Percentiles rank a stretch among this genome's conserved stretches.
phyloP scores from a whole-genome alignment of 2,113 vertebrate genomes.

The Corythoichthys haematopterus region DNA sequence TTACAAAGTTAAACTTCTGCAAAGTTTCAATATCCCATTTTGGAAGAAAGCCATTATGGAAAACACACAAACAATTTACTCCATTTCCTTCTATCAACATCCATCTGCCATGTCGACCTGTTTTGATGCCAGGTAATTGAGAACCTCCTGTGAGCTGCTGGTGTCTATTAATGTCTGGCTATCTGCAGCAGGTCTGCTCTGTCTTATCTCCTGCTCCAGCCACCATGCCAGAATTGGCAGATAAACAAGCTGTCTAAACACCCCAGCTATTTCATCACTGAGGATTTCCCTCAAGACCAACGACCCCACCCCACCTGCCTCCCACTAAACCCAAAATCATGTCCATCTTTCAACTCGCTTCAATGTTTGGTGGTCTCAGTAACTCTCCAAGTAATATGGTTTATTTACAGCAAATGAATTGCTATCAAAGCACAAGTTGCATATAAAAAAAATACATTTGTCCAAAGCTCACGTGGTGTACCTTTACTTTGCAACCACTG shows the following conservation, averaged over 20 bases:
- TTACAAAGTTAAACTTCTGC: too few species aligned
- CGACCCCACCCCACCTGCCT: neutral
- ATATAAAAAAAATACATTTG: too few species aligned
- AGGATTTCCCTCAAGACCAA: conserved; percentile 38
- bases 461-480: too few species aligned
- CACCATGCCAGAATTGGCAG: conserved; percentile 44
- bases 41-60: conserved; percentile 10
- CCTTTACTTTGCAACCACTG: too few species aligned
- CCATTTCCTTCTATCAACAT: conserved; percentile 35
- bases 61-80: conserved; percentile 31
- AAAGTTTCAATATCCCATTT: conserved; percentile 8
- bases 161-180: conserved; percentile 51
- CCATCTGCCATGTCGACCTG: conserved; percentile 26
- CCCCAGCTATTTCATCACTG: conserved; percentile 30
- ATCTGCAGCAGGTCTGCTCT: conserved; percentile 41
- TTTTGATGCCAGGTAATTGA: conserved; percentile 47
- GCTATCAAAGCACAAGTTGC: too few species aligned
- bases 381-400: neutral
- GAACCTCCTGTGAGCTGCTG: conserved; percentile 19
- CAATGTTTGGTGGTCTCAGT: neutral
- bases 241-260: conserved; percentile 55
- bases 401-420: neutral
- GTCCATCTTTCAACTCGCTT: neutral
- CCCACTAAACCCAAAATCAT: too few species aligned
- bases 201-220: conserved; percentile 53